Evolutionary conservation across 2,113 vertebrate species (phyloP), one percentile per base, ranked within the genome.

Genomic region (Gnathonemus longibarbis): DNA sequence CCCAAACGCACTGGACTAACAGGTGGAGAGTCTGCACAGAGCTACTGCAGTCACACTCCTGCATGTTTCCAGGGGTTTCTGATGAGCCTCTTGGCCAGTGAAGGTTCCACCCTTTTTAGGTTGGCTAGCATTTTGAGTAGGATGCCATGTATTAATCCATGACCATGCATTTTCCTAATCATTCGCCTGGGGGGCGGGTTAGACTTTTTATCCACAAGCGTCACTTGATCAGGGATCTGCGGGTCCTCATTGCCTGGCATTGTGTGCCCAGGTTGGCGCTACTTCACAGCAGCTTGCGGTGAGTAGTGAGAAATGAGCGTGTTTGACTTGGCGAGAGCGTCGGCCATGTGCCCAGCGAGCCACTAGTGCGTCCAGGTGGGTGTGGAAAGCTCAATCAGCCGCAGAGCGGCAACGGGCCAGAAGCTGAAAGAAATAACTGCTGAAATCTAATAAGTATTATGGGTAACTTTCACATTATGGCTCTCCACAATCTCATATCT

Each of bases 1-100:
- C 97, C 93, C 97, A 98, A 94, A 97, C 98, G 92, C 96, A 99
- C 94, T 99, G 98, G 98, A 98, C 98, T 92, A 99, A 99, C 97
- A 98, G 98, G 98, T 99, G 94, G 85, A 90, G 89, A 39, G 49
- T n/a, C 86, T 87, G 83, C 74, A 21, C 35, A 53, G 9, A n/a
- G 83, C 42, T 84, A 3, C 39, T n/a, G 35, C n/a, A 49, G 21
- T 5, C 39, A 0, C 84, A 84, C n/a, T 77, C 39, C 70, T 31
- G 77, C 42, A 46, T 58, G 39, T 31, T 11, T 52, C 8, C n/a
- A 24, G 48, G 85, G 13, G 13, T 87, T 15, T 45, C 15, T 45
- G 15, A 83, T 19, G 77, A 42, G 77, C 42, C 83, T 10, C 45
- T 48, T 24, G 27, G 10, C 48, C 48, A 13, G 85, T 39, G 50